These are phyloP conservation scores for Channa striata DNA, from an alignment of 2,797 vertebrate species.

Conservation along the genomic window DNA sequence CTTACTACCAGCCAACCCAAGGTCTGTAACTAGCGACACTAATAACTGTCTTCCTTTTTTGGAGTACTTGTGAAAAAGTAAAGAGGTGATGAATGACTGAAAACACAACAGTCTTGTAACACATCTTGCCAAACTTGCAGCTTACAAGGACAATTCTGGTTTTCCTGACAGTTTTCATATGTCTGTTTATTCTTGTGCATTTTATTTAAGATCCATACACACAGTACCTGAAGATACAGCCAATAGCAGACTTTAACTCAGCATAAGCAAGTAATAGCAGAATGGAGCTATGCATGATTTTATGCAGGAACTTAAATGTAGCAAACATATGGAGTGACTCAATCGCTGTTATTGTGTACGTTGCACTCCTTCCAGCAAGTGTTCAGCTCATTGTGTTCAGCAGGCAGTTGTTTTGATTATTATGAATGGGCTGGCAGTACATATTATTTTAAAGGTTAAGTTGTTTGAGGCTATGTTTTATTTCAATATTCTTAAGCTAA, in stretches of 20 bases:
- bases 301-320: slow-evolving; percentile 72
- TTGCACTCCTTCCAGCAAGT: slow-evolving; percentile 38
- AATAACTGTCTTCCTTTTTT: slow-evolving; percentile 74
- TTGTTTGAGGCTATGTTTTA: slow-evolving; percentile 6
- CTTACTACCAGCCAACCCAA: slow-evolving; percentile 64
- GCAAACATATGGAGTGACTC: slow-evolving; percentile 68
- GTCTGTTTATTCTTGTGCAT: slow-evolving; percentile 37
- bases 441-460: slow-evolving; percentile 32
- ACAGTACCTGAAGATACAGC: slow-evolving; percentile 31
- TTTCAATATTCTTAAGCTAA: slow-evolving; percentile 49
- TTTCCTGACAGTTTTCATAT: slow-evolving; percentile 53
- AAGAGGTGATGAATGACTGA: slow-evolving; percentile 54
- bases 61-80: slow-evolving; percentile 53
- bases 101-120: slow-evolving; percentile 54
- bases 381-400: slow-evolving; percentile 28
- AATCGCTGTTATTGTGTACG: slow-evolving; percentile 38
- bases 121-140: slow-evolving; percentile 67
- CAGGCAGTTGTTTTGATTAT: slow-evolving; percentile 28
- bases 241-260: slow-evolving; percentile 35
- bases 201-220: slow-evolving; percentile 52
- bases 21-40: slow-evolving; percentile 60
- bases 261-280: slow-evolving; percentile 39
- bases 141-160: slow-evolving; percentile 51
- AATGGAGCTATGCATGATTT: slow-evolving; percentile 64
- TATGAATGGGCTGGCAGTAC: slow-evolving; percentile 30